A percentile compares a stretch with the other conserved stretches of the same genome.
These are phyloP conservation scores for Holcopasites calliopsidis DNA, from an alignment of 1,140 invertebrate species.

Conservation along the genomic window DNA sequence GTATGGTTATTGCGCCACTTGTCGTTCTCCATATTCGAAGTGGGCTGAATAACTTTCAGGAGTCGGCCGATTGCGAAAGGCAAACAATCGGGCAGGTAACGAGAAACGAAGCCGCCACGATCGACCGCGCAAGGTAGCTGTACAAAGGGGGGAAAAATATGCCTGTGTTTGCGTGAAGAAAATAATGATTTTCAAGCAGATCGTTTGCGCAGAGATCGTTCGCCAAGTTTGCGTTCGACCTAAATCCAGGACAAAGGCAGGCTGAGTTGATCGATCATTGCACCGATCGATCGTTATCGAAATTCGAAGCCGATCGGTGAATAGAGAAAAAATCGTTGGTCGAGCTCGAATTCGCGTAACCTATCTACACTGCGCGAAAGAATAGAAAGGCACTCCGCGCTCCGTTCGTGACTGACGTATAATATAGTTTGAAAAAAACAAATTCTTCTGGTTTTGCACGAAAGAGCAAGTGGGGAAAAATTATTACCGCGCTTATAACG, in stretches of 20 bases:
- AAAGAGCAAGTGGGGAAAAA: neutral
- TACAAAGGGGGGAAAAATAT: too few species aligned
- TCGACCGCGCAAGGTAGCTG: conserved; percentile 66
- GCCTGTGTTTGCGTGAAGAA: conserved; percentile 58
- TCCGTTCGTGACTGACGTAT: neutral
- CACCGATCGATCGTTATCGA: conserved; percentile 67
- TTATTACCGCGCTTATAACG: neutral
- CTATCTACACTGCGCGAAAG: neutral
- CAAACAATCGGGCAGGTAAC: conserved; percentile 69
- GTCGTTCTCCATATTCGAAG: conserved; percentile 69
- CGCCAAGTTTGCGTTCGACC: neutral
- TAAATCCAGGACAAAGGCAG: neutral
- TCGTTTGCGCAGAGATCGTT: neutral
- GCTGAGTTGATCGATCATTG: neutral
- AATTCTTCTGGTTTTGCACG: neutral
- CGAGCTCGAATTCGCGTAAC: conserved; percentile 1
- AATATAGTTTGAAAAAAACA: neutral
- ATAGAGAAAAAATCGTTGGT: neutral
- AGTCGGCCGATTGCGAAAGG: conserved; percentile 71
- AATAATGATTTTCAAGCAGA: conserved; percentile 59
- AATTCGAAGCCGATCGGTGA: conserved; percentile 64
- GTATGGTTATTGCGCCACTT: conserved; percentile 68
- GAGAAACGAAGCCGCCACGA: conserved; percentile 44
- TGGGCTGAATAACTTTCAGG: conserved; percentile 69
- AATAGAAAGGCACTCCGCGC: neutral